phyloP scores from a whole-genome alignment of 2,113 vertebrate species.

The Myrmophylax atrothorax region DNA sequence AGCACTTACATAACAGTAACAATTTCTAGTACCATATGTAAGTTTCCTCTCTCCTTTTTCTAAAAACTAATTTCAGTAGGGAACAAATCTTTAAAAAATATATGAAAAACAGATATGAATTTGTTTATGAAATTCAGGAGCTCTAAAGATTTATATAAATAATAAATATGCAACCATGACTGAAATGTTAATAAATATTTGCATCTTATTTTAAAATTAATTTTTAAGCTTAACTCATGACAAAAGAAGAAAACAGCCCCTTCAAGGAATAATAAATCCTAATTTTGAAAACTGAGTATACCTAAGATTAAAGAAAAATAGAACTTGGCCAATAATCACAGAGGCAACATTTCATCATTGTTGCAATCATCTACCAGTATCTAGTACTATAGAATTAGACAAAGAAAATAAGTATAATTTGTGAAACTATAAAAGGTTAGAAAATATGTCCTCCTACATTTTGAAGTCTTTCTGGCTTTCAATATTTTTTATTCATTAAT shows the following conservation, averaged over 20 bases:
- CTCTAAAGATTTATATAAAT: neutral
- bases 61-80: neutral
- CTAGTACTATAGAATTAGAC: neutral
- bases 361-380: neutral
- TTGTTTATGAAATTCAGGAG: neutral
- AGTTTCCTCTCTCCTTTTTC: neutral
- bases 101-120: neutral
- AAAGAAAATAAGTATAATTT: neutral
- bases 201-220: neutral
- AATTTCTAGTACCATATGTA: slow-evolving; percentile 24
- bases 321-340: neutral
- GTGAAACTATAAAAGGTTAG: neutral
- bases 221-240: neutral
- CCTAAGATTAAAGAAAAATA: neutral
- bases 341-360: neutral
- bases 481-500: neutral
- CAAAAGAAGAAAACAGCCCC: neutral
- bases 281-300: neutral
- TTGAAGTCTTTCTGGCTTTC: neutral
- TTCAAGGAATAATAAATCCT: neutral
- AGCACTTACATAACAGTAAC: slow-evolving; percentile 17
- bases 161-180: neutral
- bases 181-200: neutral
- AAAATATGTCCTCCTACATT: neutral
- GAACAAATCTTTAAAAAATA: neutral